A percentile compares a stretch with the other conserved stretches of the same genome.
Conservation (phyloP, 1,140 invertebrate species). For the Aphaenogaster ashmeadi region DNA sequence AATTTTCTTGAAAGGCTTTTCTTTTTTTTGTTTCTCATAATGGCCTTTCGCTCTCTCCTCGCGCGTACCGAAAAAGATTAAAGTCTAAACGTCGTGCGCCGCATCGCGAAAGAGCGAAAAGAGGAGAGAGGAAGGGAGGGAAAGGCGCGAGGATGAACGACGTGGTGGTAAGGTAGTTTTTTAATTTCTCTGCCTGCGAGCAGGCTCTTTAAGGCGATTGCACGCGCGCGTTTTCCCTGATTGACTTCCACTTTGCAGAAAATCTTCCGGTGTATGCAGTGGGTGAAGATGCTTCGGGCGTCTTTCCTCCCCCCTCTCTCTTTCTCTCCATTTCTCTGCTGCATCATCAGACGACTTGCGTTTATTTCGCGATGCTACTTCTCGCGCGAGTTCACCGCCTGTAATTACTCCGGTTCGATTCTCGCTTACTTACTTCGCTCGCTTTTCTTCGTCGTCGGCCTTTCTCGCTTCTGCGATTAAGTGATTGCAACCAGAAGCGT, state of each 20-base stretch:
- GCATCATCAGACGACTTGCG: slow-evolving; percentile 17
- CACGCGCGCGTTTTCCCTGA: slow-evolving; percentile 53
- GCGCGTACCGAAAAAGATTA: slow-evolving; percentile 37
- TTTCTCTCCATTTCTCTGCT: background rate
- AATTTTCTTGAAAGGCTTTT: slow-evolving; percentile 30
- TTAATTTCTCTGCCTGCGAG: slow-evolving; percentile 60
- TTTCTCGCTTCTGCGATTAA: slow-evolving; percentile 76
- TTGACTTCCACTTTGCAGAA: slow-evolving; percentile 62
- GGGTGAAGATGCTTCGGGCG: slow-evolving; percentile 16
- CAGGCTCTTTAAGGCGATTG: slow-evolving; percentile 70
- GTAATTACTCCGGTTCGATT: slow-evolving; percentile 67
- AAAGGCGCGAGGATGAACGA: slow-evolving; percentile 15
- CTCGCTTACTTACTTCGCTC: slow-evolving; percentile 55
- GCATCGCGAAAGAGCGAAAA: background rate
- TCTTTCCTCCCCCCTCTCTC: background rate
- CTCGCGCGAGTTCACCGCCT: slow-evolving; percentile 46
- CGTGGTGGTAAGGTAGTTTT: slow-evolving; percentile 37
- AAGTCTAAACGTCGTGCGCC: slow-evolving; percentile 47
- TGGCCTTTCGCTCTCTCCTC: slow-evolving; percentile 14
- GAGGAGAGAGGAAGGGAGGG: background rate
- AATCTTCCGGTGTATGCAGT: slow-evolving; percentile 29
- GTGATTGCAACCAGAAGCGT: slow-evolving; percentile 78
- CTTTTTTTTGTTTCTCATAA: slow-evolving; percentile 7
- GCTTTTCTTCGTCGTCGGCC: slow-evolving; percentile 54
- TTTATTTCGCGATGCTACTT: slow-evolving; percentile 48